Evolutionary conservation across 2,797 vertebrate genomes (phyloP).

Genomic region (Spea hammondii): DNA sequence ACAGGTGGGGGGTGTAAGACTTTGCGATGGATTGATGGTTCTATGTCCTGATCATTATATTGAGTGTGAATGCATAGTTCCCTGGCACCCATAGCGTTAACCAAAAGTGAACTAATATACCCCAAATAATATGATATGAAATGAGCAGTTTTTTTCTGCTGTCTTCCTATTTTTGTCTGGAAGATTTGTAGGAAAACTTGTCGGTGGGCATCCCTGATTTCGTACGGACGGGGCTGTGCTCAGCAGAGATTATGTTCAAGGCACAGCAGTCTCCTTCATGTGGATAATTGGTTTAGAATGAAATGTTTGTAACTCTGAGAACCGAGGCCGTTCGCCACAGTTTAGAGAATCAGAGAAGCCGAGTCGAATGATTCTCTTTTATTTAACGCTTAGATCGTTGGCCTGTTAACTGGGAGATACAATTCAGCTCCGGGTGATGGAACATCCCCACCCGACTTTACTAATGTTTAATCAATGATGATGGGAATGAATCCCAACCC

Average conservation of each 20-base stretch:
- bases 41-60: too few relatives aligned
- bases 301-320: slow-evolving; percentile 31
- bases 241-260: slow-evolving; percentile 40
- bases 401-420: slow-evolving; percentile 46
- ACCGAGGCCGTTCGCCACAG: background rate
- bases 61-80: too few relatives aligned
- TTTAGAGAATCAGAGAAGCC: slow-evolving; percentile 13
- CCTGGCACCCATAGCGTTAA: too few relatives aligned
- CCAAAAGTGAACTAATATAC: too few relatives aligned
- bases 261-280: slow-evolving; percentile 18
- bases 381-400: background rate
- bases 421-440: background rate
- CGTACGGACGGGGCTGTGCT: background rate
- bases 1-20: too few relatives aligned
- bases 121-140: too few relatives aligned
- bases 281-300: slow-evolving; percentile 49
- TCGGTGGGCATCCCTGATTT: background rate
- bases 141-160: too few relatives aligned
- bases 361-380: background rate
- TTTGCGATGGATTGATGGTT: too few relatives aligned
- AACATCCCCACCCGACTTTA: background rate
- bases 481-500: too few relatives aligned
- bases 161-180: too few relatives aligned
- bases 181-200: background rate
- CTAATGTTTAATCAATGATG: too few relatives aligned